phyloP scores from a whole-genome alignment of 2,797 vertebrate species.

The Danionella dracula region DNA sequence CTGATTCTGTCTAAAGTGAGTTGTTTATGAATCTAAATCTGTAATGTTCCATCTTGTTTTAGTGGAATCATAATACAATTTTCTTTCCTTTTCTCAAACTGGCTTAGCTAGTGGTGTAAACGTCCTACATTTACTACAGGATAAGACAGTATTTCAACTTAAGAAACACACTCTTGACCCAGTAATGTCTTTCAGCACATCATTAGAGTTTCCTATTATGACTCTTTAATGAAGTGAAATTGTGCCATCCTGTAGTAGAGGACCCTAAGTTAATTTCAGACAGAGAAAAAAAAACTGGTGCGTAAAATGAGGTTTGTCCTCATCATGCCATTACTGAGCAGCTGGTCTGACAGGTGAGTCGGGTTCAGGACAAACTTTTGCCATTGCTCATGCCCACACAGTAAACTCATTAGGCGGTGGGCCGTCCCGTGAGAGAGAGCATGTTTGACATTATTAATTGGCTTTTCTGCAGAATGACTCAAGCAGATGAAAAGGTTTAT shows the following conservation, averaged over 20 bases:
- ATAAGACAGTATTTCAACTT: background rate
- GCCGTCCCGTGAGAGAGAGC: slow-evolving; percentile 83
- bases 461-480: slow-evolving; percentile 98
- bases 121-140: too few species aligned
- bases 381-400: slow-evolving; percentile 69
- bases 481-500: slow-evolving; percentile 99
- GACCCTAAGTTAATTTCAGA: slow-evolving; percentile 76
- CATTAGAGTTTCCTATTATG: slow-evolving; percentile 65
- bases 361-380: slow-evolving; percentile 78
- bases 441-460: slow-evolving; percentile 99
- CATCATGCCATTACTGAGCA: slow-evolving; percentile 88
- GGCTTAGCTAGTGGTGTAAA: too few species aligned
- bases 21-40: too few species aligned
- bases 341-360: slow-evolving; percentile 88
- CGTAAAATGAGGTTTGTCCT: slow-evolving; percentile 87
- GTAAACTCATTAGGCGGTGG: slow-evolving; percentile 94
- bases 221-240: slow-evolving; percentile 83
- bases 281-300: slow-evolving; percentile 42
- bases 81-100: too few species aligned
- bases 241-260: slow-evolving; percentile 71
- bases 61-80: too few species aligned
- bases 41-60: too few species aligned
- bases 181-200: slow-evolving; percentile 30
- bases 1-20: too few species aligned
- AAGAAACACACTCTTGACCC: background rate